A percentile compares a stretch with the other conserved stretches of the same genome.
Evolutionary conservation across 2,113 vertebrate species (phyloP).

Genomic region (Polyodon spathula): DNA sequence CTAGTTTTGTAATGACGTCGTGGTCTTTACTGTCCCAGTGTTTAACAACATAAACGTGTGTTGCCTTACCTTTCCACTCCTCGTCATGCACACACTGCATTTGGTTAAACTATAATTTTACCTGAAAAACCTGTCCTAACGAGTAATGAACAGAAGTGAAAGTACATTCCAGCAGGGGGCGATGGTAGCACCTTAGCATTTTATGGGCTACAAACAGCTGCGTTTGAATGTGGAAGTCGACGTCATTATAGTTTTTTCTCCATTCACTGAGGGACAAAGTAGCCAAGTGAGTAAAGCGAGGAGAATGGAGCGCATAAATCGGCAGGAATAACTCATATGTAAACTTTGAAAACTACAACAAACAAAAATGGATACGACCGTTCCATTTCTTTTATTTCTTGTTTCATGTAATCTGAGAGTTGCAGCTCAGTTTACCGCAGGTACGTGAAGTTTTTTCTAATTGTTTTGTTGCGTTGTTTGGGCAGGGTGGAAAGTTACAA

Average conservation of each 20-base stretch:
- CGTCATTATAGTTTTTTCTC: conserved; percentile 27
- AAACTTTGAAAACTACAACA: conserved; percentile 26
- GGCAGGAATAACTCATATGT: conserved; percentile 29
- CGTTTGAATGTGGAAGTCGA: conserved; percentile 24
- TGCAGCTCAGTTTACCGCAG: conserved; percentile 26
- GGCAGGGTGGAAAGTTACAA: conserved; percentile 16
- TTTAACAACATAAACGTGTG: too few relatives aligned
- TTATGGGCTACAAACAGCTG: not conserved
- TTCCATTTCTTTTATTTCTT: conserved; percentile 17
- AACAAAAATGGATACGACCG: conserved; percentile 26
- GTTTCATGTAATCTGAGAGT: conserved; percentile 5
- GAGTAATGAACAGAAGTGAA: not conserved
- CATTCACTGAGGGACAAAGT: conserved; percentile 26
- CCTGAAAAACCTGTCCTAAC: too few relatives aligned
- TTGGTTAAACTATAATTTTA: too few relatives aligned
- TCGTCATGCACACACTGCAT: too few relatives aligned
- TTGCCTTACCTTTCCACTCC: too few relatives aligned
- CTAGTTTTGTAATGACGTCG: too few relatives aligned
- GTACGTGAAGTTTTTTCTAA: conserved; percentile 23
- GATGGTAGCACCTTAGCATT: conserved; percentile 12
- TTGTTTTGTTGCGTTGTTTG: conserved; percentile 6
- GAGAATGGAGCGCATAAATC: conserved; percentile 29
- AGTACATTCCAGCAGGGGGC: conserved; percentile 21
- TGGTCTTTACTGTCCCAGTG: too few relatives aligned
- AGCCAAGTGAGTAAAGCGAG: conserved; percentile 18